A percentile compares a stretch with the other conserved stretches of the same genome.
These are phyloP conservation scores for Clarias gariepinus DNA, from an alignment of 2,113 vertebrate genomes.

Conservation along the genomic window DNA sequence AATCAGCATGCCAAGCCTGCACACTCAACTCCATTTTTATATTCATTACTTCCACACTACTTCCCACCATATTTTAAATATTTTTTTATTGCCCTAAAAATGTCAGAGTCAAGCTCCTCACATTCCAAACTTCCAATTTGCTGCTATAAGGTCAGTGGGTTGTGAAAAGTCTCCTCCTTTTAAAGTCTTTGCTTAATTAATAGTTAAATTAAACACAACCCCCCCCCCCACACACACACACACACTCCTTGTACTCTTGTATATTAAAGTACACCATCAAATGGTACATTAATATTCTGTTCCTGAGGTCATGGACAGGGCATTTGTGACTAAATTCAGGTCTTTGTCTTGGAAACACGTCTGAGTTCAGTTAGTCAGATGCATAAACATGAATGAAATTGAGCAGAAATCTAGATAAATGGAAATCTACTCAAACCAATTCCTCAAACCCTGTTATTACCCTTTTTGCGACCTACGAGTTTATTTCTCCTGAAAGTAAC, in stretches of 20 bases:
- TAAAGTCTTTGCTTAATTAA: not conserved
- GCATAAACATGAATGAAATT: not conserved
- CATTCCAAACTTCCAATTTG: not conserved
- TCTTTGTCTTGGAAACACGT: not conserved
- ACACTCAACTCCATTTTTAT: not conserved
- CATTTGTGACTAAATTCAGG: not conserved
- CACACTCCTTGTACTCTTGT: too few relatives aligned
- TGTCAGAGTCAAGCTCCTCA: not conserved
- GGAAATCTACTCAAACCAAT: not conserved
- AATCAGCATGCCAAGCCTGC: not conserved
- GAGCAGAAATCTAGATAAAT: not conserved
- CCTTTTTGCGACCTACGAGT: too few relatives aligned
- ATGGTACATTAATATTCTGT: not conserved
- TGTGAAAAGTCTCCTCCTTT: not conserved
- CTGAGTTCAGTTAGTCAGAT: not conserved
- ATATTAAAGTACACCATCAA: not conserved
- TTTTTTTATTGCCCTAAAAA: not conserved
- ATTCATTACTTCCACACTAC: not conserved
- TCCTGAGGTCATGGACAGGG: not conserved
- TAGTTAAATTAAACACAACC: not conserved
- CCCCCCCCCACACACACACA: not conserved
- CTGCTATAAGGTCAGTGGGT: not conserved
- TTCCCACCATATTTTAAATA: not conserved
- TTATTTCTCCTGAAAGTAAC: too few relatives aligned
- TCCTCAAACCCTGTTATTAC: too few relatives aligned